Evolutionary conservation across 2,113 vertebrate genomes (phyloP).

Genomic region (Leptobrachium leishanense): DNA sequence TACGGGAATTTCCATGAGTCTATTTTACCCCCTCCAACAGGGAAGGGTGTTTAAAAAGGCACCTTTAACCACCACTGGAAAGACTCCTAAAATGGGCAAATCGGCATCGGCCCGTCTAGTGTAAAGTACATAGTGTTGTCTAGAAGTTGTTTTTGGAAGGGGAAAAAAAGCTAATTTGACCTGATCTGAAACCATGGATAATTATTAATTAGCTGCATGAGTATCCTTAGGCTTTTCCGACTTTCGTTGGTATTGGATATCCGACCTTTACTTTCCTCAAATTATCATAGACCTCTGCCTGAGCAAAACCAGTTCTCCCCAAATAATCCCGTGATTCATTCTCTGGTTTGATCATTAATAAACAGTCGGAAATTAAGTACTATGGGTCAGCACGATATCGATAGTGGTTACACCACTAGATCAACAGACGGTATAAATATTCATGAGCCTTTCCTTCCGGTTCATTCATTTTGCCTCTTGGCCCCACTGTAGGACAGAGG

Average conservation of each 20-base stretch:
- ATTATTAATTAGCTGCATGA: slow-evolving; percentile 14
- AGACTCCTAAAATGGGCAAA: background rate
- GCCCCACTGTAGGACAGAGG: slow-evolving; percentile 9
- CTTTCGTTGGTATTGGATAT: background rate
- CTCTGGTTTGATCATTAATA: slow-evolving; percentile 15
- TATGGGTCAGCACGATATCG: background rate
- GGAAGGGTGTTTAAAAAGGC: background rate
- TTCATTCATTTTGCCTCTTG: slow-evolving; percentile 14
- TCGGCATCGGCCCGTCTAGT: background rate
- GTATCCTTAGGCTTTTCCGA: slow-evolving; percentile 28
- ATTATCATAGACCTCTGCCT: background rate
- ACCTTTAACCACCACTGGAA: background rate
- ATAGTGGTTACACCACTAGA: background rate
- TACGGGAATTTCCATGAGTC: slow-evolving; percentile 32
- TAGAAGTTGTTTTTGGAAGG: background rate
- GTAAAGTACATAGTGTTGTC: background rate
- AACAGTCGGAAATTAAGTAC: slow-evolving; percentile 1
- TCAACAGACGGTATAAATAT: slow-evolving; percentile 33
- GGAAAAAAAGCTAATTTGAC: background rate
- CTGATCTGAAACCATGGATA: background rate
- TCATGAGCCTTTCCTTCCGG: slow-evolving; percentile 24
- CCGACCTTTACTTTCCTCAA: background rate
- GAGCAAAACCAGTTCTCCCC: slow-evolving; percentile 13
- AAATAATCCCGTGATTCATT: slow-evolving; percentile 34
- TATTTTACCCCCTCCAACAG: background rate